Conservation (phyloP, 2,797 vertebrate genomes). For the Pseudochirops corinnae region DNA sequence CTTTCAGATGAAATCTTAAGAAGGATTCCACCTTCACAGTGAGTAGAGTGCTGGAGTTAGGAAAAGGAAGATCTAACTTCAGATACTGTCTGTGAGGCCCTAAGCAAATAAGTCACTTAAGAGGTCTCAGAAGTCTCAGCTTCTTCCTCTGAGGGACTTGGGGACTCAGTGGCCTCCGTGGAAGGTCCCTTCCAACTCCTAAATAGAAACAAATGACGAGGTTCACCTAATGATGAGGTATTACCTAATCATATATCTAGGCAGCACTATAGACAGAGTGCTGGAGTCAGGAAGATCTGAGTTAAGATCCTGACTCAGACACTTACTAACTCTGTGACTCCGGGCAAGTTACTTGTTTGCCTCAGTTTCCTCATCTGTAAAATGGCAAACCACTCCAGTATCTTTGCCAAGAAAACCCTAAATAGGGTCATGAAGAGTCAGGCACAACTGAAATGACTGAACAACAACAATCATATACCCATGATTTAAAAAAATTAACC, state of each 20-base stretch:
- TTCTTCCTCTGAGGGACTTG: neutral
- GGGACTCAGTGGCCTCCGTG: neutral
- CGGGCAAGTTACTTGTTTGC: neutral
- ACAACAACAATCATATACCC: neutral
- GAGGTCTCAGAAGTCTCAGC: neutral
- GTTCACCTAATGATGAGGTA: neutral
- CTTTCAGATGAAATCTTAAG: constrained; percentile 47
- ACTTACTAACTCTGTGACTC: neutral
- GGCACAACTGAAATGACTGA: neutral
- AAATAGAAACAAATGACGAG: constrained; percentile 40
- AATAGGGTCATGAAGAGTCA: too few relatives aligned
- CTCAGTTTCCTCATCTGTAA: neutral
- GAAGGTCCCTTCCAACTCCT: neutral
- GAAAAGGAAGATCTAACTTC: neutral
- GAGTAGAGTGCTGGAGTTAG: neutral
- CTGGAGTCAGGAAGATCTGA: neutral
- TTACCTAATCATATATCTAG: constrained; percentile 22
- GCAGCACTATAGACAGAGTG: neutral
- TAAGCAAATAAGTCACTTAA: neutral
- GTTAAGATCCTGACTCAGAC: neutral
- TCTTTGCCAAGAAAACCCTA: neutral
- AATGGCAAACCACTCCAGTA: neutral
- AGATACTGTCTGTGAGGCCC: neutral
- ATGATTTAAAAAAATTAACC: neutral
- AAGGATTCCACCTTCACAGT: neutral